These are phyloP conservation scores for Macrophya alboannulata DNA, from an alignment of 2,888 invertebrate genomes.

Conservation along the genomic window DNA sequence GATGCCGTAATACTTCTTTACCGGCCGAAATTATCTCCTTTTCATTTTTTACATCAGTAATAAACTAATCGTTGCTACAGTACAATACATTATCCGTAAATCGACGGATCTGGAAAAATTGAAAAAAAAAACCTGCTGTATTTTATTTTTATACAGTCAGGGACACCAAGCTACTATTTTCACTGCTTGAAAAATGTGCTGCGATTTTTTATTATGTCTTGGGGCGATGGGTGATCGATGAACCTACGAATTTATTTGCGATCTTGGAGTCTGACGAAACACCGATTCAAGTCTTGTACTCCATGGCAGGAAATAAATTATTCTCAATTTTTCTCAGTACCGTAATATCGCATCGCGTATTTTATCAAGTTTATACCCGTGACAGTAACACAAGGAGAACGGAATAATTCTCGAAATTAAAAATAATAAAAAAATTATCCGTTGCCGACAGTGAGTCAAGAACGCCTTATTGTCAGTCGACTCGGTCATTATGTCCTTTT, in stretches of 20 bases:
- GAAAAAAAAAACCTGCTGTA: neutral
- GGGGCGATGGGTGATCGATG: too few relatives aligned
- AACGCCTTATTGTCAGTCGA: too few relatives aligned
- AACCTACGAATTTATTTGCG: neutral
- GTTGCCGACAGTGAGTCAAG: neutral
- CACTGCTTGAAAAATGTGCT: neutral
- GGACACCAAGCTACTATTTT: neutral
- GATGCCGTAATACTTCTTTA: neutral
- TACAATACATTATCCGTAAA: neutral
- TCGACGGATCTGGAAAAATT: neutral
- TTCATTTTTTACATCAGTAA: neutral
- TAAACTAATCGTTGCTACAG: neutral
- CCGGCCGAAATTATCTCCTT: neutral
- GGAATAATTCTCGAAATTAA: neutral
- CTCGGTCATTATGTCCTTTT: neutral
- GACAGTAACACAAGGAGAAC: neutral
- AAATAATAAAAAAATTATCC: neutral
- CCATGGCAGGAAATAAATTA: neutral
- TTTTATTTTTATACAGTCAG: neutral
- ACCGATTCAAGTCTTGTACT: neutral
- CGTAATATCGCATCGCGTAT: neutral
- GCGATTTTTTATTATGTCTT: too few relatives aligned
- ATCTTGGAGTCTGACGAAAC: neutral
- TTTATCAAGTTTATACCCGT: neutral
- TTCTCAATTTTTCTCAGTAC: neutral